Conservation (phyloP, 2,113 vertebrate species). For the Hippolais icterina region DNA sequence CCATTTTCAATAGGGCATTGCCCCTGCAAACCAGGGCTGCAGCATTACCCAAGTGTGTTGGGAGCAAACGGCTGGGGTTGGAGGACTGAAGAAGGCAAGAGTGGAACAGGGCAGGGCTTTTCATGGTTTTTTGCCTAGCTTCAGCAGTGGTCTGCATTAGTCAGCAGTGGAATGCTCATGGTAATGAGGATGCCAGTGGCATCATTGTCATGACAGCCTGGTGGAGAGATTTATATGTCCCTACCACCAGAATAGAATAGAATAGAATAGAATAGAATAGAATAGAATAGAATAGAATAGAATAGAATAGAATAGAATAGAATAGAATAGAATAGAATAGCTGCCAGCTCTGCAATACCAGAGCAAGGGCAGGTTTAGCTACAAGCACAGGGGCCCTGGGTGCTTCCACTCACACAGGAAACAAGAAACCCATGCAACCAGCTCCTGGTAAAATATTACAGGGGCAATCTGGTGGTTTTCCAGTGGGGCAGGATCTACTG, state of each 20-base stretch:
- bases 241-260: rapidly evolving
- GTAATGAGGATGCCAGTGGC: not conserved
- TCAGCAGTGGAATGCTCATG: not conserved
- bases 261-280: rapidly evolving
- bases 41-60: not conserved
- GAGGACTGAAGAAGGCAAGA: rapidly evolving
- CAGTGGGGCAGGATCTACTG: not conserved
- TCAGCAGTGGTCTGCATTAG: not conserved
- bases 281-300: not conserved
- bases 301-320: not conserved
- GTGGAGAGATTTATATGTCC: not conserved
- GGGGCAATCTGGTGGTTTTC: not conserved
- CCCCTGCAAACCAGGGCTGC: rapidly evolving
- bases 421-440: not conserved
- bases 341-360: not conserved
- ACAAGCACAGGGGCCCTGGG: rapidly evolving
- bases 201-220: not conserved
- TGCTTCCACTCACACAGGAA: not conserved
- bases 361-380: not conserved
- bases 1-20: rapidly evolving
- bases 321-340: not conserved
- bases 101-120: not conserved
- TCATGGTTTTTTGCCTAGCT: not conserved
- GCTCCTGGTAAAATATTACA: not conserved
- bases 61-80: rapidly evolving